Percentiles rank a stretch among this genome's conserved stretches.
Conservation (phyloP, 23 tunicate species). For the Styela clava region DNA sequence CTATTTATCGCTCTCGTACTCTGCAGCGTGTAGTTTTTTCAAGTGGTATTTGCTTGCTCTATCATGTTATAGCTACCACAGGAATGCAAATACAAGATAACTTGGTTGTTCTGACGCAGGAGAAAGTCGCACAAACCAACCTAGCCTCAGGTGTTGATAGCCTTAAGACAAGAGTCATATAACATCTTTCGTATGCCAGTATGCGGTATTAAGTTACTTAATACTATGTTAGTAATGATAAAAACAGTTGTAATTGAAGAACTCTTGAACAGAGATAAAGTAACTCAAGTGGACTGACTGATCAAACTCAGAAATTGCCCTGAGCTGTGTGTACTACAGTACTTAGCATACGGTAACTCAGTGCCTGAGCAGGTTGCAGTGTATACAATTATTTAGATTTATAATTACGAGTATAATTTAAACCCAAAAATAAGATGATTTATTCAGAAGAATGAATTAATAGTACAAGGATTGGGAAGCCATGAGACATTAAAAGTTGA, state of each 20-base stretch:
- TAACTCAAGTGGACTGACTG: too few relatives aligned
- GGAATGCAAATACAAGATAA: background rate
- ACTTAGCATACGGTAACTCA: too few relatives aligned
- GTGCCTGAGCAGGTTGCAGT: too few relatives aligned
- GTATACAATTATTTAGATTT: too few relatives aligned
- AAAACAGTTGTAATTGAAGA: background rate
- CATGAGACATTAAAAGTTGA: too few relatives aligned
- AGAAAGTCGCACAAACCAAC: background rate
- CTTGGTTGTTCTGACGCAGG: background rate
- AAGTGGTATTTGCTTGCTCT: background rate
- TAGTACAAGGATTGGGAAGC: too few relatives aligned
- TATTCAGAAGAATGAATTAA: too few relatives aligned
- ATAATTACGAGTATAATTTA: too few relatives aligned
- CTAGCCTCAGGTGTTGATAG: background rate
- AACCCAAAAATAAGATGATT: too few relatives aligned
- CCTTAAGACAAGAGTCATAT: background rate
- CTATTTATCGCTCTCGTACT: background rate
- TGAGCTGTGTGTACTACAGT: too few relatives aligned
- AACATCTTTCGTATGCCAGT: background rate
- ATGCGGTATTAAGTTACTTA: background rate
- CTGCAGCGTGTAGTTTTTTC: background rate
- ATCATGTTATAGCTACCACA: background rate
- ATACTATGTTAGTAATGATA: background rate
- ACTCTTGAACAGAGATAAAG: too few relatives aligned
- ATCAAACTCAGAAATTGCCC: too few relatives aligned